Base-by-base conservation (phyloP, 2,888 invertebrate species). In the Monoplex corrugatus region DNA sequence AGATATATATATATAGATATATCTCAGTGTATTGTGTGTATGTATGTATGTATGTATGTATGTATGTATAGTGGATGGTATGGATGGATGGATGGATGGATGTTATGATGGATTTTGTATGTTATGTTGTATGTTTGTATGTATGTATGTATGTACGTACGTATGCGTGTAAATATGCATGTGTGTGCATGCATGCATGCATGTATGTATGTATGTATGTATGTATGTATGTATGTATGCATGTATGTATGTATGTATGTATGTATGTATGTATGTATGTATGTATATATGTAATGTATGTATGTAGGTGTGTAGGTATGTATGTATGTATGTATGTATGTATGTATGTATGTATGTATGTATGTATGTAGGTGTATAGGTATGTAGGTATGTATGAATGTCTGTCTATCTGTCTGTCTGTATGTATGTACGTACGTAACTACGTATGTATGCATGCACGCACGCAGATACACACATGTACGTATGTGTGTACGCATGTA, bases 131-230 rank as follows among this genome's bases (percentile, higher is more conserved):
- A n/a, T n/a, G n/a, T n/a, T n/a, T n/a, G n/a, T n/a, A n/a, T 43
- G 38, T 84, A 45, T 32, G 44, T 85, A 44, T 35, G 75, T 35
- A 32, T 35, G 75, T 35, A 32, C 13, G 75, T n/a, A 32, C 13
- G 75, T n/a, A 32, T 75, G 75, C 32, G 32, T 35, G 75, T 75
- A 32, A n/a, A 32, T 75, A 32, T 75, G 75, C 32, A 32, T 35
- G 78, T 87, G 78, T 23, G 45, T 84, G 84, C 75, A 28, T 68
- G 45, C 75, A n/a, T 68, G 75, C 45, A 32, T 89, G 75, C 32
- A 35, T 85, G 63, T 89, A 35, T 85, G 75, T 89, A 35, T 89
- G 45, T 85, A 32, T 85, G 84, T 85, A n/a, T 85, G 84, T 85
- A 16, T 85, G 84, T 85, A 32, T 85, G 50, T 85, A 16, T 85